Conservation (phyloP, 2,797 vertebrate species). For the Lithobates sylvaticus region DNA sequence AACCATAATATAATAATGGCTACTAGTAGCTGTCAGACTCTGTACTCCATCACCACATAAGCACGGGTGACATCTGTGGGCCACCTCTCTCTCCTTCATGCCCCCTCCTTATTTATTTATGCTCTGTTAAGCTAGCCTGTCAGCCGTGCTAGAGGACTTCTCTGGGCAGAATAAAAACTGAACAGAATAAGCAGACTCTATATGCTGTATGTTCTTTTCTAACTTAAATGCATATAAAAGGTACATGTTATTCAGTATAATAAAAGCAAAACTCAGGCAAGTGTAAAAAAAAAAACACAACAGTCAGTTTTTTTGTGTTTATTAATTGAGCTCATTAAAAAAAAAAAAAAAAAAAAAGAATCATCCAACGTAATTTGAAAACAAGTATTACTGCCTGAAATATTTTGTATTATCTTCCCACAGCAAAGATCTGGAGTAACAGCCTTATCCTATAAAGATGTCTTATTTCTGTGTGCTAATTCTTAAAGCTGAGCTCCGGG, state of each 20-base stretch:
- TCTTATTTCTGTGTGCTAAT: too few species aligned
- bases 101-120: slow-evolving; percentile 76
- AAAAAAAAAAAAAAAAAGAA: too few species aligned
- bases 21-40: slow-evolving; percentile 76
- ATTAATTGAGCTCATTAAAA: too few species aligned
- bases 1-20: slow-evolving; percentile 76
- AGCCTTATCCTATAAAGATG: too few species aligned
- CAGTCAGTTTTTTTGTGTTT: too few species aligned
- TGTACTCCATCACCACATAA: slow-evolving; percentile 73
- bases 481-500: too few species aligned
- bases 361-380: too few species aligned
- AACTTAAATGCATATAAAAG: neutral
- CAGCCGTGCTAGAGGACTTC: slow-evolving; percentile 64
- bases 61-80: slow-evolving; percentile 51
- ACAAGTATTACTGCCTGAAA: too few species aligned
- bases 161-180: slow-evolving; percentile 53
- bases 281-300: too few species aligned
- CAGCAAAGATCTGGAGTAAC: too few species aligned
- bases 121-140: slow-evolving; percentile 79
- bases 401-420: too few species aligned
- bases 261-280: too few species aligned
- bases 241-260: neutral
- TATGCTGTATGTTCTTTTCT: neutral
- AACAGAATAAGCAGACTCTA: neutral
- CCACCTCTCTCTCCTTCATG: slow-evolving; percentile 63